Percentiles rank a stretch among this genome's conserved stretches.
Evolutionary conservation across 2,888 invertebrate genomes (phyloP).

Genomic region (Hipparchia semele): DNA sequence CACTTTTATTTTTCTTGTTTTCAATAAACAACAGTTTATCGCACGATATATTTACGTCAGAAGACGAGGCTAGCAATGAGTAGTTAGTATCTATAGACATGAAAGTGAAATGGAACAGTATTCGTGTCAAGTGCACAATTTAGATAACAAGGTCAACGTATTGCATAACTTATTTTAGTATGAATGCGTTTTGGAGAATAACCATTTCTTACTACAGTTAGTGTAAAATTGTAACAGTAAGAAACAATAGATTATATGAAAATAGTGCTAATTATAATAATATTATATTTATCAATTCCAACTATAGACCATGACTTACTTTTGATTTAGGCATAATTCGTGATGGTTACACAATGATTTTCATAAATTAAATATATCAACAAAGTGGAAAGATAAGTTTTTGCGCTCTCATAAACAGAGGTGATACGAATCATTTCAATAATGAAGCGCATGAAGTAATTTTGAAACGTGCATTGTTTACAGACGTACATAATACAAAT

Average conservation of each 20-base stretch:
- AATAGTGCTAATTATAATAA: not conserved
- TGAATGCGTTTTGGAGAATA: constrained; percentile 44
- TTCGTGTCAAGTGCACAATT: constrained; percentile 82
- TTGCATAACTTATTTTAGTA: constrained; percentile 72
- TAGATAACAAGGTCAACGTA: constrained; percentile 79
- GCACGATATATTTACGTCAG: constrained; percentile 45
- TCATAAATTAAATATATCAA: constrained; percentile 20
- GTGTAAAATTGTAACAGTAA: constrained; percentile 1
- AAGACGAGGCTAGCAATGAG: constrained; percentile 59
- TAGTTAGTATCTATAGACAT: constrained; percentile 60
- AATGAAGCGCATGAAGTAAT: not conserved
- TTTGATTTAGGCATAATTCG: not conserved
- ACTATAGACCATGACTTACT: constrained; percentile 15
- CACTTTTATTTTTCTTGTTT: constrained; percentile 16
- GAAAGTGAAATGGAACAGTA: constrained; percentile 82
- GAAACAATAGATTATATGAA: not conserved
- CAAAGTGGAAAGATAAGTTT: constrained; percentile 24
- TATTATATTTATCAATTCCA: not conserved
- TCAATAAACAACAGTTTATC: constrained; percentile 38
- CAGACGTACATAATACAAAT: constrained; percentile 15
- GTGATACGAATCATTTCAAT: constrained; percentile 3
- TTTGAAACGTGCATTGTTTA: constrained; percentile 10
- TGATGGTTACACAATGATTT: constrained; percentile 19
- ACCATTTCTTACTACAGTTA: constrained; percentile 11
- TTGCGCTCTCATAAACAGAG: constrained; percentile 10